A percentile compares a stretch with the other conserved stretches of the same genome.
These are phyloP conservation scores for Conger conger DNA, from an alignment of 2,113 vertebrate species.

Conservation along the genomic window DNA sequence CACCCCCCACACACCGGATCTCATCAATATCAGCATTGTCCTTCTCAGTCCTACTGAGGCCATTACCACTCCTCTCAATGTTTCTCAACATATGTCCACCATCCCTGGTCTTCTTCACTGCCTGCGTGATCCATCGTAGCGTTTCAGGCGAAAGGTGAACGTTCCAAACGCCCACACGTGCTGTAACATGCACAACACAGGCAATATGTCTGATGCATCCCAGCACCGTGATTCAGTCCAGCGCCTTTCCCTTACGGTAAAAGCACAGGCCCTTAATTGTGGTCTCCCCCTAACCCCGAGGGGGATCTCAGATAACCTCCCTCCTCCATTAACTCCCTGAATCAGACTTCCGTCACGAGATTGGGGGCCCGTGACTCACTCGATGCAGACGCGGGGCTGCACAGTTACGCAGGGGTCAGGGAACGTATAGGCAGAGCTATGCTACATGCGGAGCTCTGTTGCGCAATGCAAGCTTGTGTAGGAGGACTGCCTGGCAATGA, in stretches of 20 bases:
- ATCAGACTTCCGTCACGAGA: neutral
- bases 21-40: neutral
- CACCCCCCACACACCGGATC: neutral
- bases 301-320: neutral
- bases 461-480: neutral
- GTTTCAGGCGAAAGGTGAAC: neutral
- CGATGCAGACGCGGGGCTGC: neutral
- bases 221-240: neutral
- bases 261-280: neutral
- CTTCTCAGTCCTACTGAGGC: neutral
- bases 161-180: neutral
- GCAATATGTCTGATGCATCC: neutral
- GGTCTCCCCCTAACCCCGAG: neutral
- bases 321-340: constrained; percentile 4
- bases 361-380: neutral
- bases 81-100: neutral
- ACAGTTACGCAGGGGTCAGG: neutral
- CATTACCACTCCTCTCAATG: neutral
- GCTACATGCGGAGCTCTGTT: neutral
- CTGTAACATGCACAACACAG: neutral
- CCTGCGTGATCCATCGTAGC: neutral
- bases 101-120: neutral
- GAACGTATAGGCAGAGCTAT: neutral
- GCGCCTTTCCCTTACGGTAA: neutral
- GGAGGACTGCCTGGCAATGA: constrained; percentile 37